Evolutionary conservation across 1,140 invertebrate genomes (phyloP).

Genomic region (Hylyphantes graminicola): DNA sequence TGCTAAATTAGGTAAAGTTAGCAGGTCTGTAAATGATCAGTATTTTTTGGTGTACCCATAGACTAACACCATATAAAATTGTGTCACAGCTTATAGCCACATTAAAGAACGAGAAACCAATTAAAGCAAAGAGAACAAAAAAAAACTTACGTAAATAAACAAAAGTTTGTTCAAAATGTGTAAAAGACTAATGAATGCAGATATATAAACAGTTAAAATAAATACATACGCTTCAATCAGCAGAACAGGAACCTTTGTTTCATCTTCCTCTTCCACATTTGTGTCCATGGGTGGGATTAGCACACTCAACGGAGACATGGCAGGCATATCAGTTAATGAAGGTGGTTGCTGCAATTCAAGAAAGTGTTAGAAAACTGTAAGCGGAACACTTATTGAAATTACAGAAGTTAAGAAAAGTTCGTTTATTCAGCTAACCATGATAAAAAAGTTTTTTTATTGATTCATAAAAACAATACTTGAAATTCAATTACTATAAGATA

Average conservation of each 20-base stretch:
- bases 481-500: too few relatives aligned
- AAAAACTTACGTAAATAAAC: too few relatives aligned
- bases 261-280: neutral
- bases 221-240: constrained; percentile 46
- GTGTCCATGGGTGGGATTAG: constrained; percentile 39
- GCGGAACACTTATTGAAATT: neutral
- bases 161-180: neutral
- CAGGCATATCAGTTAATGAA: constrained; percentile 36
- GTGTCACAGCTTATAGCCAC: too few relatives aligned
- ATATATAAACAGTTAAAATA: neutral
- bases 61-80: too few relatives aligned
- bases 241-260: constrained; percentile 28
- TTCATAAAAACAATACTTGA: neutral
- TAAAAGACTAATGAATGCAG: neutral
- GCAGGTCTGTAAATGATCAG: too few relatives aligned
- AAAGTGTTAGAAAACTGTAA: neutral
- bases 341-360: constrained; percentile 12
- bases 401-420: too few relatives aligned
- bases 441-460: neutral
- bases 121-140: too few relatives aligned
- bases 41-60: too few relatives aligned
- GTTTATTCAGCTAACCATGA: too few relatives aligned
- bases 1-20: too few relatives aligned
- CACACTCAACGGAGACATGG: constrained; percentile 47
- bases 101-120: too few relatives aligned